Evolutionary conservation across 92 coral and sea anemone genomes (phyloP).

Genomic region (Bergia puertoricense): DNA sequence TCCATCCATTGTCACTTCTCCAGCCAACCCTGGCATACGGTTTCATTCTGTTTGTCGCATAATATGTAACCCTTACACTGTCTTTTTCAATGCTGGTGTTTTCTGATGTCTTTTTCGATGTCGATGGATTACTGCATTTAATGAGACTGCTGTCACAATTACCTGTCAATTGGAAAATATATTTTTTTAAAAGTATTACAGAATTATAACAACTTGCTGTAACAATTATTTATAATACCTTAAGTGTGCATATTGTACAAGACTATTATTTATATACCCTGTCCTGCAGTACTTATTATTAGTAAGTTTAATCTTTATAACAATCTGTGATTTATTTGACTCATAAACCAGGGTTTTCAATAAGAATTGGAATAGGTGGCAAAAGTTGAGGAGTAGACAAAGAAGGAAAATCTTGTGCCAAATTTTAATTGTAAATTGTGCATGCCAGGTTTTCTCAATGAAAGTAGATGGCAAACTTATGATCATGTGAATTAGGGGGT

Average conservation of each 20-base stretch:
- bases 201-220: not conserved
- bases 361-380: no score
- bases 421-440: no score
- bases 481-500: no score
- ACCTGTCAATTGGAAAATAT: conserved; percentile 15
- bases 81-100: not conserved
- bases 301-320: no score
- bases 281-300: no score
- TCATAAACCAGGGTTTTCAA: no score
- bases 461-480: no score
- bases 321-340: no score
- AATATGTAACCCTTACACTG: not conserved
- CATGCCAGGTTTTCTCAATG: no score
- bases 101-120: not conserved
- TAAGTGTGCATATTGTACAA: not conserved
- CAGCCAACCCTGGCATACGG: conserved; percentile 47
- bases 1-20: conserved; percentile 27
- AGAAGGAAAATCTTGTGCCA: no score
- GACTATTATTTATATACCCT: no score
- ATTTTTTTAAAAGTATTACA: not conserved
- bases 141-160: not conserved
- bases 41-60: conserved; percentile 8
- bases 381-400: no score
- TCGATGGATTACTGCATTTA: not conserved
- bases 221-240: not conserved